Evolutionary conservation across 2,888 invertebrate species (phyloP).

Genomic region (Coleophora flavipennella): DNA sequence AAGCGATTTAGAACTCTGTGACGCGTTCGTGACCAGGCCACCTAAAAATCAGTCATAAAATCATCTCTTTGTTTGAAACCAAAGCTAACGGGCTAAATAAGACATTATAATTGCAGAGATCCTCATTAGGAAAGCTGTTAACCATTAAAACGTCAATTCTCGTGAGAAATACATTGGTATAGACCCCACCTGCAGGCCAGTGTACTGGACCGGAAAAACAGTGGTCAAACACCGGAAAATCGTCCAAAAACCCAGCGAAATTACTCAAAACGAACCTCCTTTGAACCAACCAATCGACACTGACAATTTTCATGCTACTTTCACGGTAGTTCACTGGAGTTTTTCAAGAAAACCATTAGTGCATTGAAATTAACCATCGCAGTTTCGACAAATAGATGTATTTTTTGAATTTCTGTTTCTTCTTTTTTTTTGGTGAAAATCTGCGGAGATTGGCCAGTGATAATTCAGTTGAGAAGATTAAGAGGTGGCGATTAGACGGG

Average conservation of each 20-base stretch:
- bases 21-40: no score
- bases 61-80: slow-evolving; percentile 17
- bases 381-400: slow-evolving; percentile 30
- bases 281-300: slow-evolving; percentile 41
- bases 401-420: slow-evolving; percentile 22
- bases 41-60: slow-evolving; percentile 15
- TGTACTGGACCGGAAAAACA: slow-evolving; percentile 58
- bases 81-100: slow-evolving; percentile 25
- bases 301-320: slow-evolving; percentile 46
- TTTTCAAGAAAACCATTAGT: slow-evolving; percentile 50
- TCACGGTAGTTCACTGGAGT: slow-evolving; percentile 46
- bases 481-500: slow-evolving; percentile 4
- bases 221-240: slow-evolving; percentile 67
- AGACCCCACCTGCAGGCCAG: slow-evolving; percentile 45
- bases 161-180: slow-evolving; percentile 56
- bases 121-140: slow-evolving; percentile 39
- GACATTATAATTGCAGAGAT: slow-evolving; percentile 38
- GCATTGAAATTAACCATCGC: slow-evolving; percentile 54
- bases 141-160: slow-evolving; percentile 47
- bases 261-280: slow-evolving; percentile 52
- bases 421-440: slow-evolving; percentile 16
- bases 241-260: slow-evolving; percentile 60
- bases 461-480: slow-evolving; percentile 10
- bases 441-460: slow-evolving; percentile 15
- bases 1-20: no score